phyloP scores from a whole-genome alignment of 2,888 invertebrate species.

The Drosophila kanekoi region DNA sequence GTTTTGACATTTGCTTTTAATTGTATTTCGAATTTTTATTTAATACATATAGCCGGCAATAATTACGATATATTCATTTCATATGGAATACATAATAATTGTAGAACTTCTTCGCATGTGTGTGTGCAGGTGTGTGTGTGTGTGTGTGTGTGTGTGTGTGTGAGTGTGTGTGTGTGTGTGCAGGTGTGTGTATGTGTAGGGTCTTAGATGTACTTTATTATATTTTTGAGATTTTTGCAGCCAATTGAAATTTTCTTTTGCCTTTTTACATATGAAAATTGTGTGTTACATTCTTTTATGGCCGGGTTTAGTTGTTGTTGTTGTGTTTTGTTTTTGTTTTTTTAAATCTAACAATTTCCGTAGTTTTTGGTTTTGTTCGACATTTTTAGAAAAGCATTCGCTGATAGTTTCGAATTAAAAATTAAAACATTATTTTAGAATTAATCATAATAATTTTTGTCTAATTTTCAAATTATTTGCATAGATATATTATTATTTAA shows the following conservation, averaged over 20 bases:
- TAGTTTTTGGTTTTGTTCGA: conserved; percentile 18
- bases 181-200: conserved; percentile 18
- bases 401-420: conserved; percentile 65
- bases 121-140: conserved; percentile 14
- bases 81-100: conserved; percentile 70
- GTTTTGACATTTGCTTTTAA: conserved; percentile 76
- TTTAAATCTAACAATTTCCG: conserved; percentile 60
- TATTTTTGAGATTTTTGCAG: conserved; percentile 20
- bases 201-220: conserved; percentile 39
- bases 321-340: conserved; percentile 1
- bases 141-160: conserved; percentile 20
- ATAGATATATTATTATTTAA: conserved; percentile 51
- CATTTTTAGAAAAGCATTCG: conserved; percentile 54
- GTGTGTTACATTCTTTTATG: conserved; percentile 31
- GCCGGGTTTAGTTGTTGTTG: conserved; percentile 30
- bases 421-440: conserved; percentile 65
- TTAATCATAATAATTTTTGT: conserved; percentile 74
- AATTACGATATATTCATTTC: conserved; percentile 65
- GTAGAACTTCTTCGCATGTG: conserved; percentile 41
- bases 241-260: conserved; percentile 30
- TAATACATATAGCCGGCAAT: conserved; percentile 78
- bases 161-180: conserved; percentile 16
- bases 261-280: conserved; percentile 47
- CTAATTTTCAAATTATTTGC: conserved; percentile 76
- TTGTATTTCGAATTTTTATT: conserved; percentile 76